Evolutionary conservation across 2,888 invertebrate species (phyloP).

Genomic region (Tipula vernalis): DNA sequence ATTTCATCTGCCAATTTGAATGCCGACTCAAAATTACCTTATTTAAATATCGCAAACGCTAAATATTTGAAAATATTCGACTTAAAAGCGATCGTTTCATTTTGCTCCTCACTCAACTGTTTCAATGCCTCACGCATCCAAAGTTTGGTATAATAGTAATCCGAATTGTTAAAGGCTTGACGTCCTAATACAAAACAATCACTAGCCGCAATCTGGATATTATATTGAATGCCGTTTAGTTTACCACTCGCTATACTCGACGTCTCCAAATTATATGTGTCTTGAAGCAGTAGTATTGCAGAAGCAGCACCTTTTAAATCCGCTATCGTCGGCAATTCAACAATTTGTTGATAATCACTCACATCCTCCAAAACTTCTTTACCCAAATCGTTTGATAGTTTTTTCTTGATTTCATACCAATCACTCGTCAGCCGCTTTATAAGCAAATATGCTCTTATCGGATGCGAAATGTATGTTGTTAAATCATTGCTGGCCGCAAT

Average conservation of each 20-base stretch:
- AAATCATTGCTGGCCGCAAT: slow-evolving; percentile 46
- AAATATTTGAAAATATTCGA: slow-evolving; percentile 88
- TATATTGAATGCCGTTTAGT: slow-evolving; percentile 72
- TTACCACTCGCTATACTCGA: slow-evolving; percentile 78
- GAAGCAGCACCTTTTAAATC: slow-evolving; percentile 92
- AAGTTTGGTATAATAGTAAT: slow-evolving; percentile 80
- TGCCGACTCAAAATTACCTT: no score
- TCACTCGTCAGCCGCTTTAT: slow-evolving; percentile 89
- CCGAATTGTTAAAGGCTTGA: slow-evolving; percentile 82
- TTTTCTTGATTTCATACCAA: slow-evolving; percentile 69
- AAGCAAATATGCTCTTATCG: slow-evolving; percentile 87
- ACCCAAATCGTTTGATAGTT: slow-evolving; percentile 58
- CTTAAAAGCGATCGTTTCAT: slow-evolving; percentile 49
- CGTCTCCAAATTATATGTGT: slow-evolving; percentile 84
- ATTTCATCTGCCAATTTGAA: no score
- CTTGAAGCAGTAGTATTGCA: slow-evolving; percentile 85
- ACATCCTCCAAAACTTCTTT: slow-evolving; percentile 64
- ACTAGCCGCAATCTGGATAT: slow-evolving; percentile 60
- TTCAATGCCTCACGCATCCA: slow-evolving; percentile 93
- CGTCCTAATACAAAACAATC: slow-evolving; percentile 95
- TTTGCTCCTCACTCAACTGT: slow-evolving; percentile 53
- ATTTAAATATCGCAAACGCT: slow-evolving; percentile 49
- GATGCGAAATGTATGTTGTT: slow-evolving; percentile 74
- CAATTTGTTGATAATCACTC: slow-evolving; percentile 54
- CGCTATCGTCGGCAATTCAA: slow-evolving; percentile 84